Percentiles rank a stretch among this genome's conserved stretches.
Evolutionary conservation across 2,797 vertebrate species (phyloP).

Genomic region (Manis pentadactyla): DNA sequence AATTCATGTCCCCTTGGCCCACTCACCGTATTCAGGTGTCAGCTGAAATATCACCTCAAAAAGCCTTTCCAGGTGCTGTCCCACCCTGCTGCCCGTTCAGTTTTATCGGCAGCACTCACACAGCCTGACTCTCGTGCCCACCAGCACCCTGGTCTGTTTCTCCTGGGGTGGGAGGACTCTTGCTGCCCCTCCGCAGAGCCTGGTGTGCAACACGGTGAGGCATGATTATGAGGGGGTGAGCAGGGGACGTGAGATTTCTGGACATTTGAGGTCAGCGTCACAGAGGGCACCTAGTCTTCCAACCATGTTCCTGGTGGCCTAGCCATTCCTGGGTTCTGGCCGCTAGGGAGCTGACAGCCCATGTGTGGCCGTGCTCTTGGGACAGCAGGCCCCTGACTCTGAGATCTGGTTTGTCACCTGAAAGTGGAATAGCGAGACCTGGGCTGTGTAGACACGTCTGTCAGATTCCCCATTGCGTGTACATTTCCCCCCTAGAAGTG

Average conservation of each 20-base stretch:
- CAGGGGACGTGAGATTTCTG: not conserved
- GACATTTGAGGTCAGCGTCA: not conserved
- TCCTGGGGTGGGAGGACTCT: fast-evolving
- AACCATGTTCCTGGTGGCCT: fast-evolving
- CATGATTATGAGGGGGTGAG: not conserved
- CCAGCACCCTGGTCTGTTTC: fast-evolving
- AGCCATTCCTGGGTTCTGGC: not conserved
- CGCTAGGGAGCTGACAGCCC: not conserved
- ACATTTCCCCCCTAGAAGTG: fast-evolving
- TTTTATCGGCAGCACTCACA: fast-evolving
- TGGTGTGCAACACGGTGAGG: fast-evolving
- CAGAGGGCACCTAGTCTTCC: not conserved
- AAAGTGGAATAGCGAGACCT: too few relatives aligned
- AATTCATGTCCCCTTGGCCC: fast-evolving
- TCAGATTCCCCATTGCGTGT: not conserved
- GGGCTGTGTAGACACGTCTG: fast-evolving
- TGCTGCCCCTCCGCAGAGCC: not conserved
- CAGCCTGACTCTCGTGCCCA: fast-evolving
- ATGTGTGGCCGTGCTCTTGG: fast-evolving
- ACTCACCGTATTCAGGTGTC: not conserved
- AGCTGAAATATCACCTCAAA: not conserved
- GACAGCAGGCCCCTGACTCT: not conserved
- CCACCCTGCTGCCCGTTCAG: not conserved
- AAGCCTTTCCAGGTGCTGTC: fast-evolving
- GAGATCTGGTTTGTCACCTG: not conserved